Base-by-base conservation (phyloP, 2,797 vertebrate genomes). In the Prunella strophiata region DNA sequence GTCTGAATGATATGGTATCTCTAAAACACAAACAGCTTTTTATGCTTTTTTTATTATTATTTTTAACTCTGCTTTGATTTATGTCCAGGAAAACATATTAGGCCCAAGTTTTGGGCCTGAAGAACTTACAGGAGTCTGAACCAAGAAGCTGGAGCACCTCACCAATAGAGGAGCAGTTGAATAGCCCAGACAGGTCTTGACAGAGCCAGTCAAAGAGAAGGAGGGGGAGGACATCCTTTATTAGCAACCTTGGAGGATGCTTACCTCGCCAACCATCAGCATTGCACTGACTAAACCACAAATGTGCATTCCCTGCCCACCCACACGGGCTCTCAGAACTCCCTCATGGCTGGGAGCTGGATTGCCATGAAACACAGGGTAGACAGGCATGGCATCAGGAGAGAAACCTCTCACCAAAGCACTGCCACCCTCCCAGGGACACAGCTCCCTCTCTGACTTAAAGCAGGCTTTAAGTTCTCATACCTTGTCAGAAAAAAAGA, bases 351-450 rank as follows among this genome's bases (percentile, higher is more conserved):
- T 82, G 48, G 47, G 62, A 88, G 70, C 21, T 51, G 65, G 36
- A 81, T 48, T 80, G 55, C 67, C 42, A 9, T 40, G 43, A 93
- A 88, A 50, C 18, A 2, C 40, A 22, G 38, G 40, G 78, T 79
- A 80, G 59, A 38, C 40, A 82, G 15, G 32, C 42, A 73, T 1
- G 0, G 30, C 0, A 0, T 32, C 0, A 0, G 17, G 71, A 75
- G 20, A 91, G 27, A 86, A 83, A 68, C 14, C 32, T 93, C 87
- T 65, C 52, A n/a, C 25, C 9, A 25, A 58, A 83, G 22, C 12
- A 5, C 74, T 43, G 26, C 34, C 0, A 0, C 29, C 25, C 15
- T 87, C 67, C n/a, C 36, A 52, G 18, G 75, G 16, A 45, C 0
- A 2, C 8, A 19, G 25, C n/a, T 86, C 30, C 43, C 30, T 55